These are phyloP conservation scores for Galleria mellonella DNA, from an alignment of 1,140 invertebrate species.

Conservation along the genomic window DNA sequence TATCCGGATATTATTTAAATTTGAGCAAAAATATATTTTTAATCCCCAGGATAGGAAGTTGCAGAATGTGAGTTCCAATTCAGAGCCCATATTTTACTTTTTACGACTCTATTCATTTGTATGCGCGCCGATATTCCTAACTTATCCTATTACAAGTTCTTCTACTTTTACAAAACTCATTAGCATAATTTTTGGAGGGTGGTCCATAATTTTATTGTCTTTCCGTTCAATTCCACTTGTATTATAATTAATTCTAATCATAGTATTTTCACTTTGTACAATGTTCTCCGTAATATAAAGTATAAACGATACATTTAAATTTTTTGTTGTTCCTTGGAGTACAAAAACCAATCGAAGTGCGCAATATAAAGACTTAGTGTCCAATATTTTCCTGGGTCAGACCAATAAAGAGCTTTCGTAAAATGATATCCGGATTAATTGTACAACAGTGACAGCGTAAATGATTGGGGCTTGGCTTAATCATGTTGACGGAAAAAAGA, in stretches of 20 bases:
- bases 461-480: constrained; percentile 3
- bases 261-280: background rate
- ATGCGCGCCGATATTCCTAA: constrained; percentile 14
- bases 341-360: no score
- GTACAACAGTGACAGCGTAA: constrained; percentile 6
- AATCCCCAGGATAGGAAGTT: no score
- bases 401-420: no score
- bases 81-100: constrained; percentile 2
- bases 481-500: constrained; percentile 7
- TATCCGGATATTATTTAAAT: no score
- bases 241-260: no score
- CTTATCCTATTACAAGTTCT: constrained; percentile 27
- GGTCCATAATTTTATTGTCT: background rate
- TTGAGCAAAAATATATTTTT: no score
- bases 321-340: no score
- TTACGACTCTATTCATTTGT: constrained; percentile 14
- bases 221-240: background rate
- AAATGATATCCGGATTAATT: no score
- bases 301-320: no score
- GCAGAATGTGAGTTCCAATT: background rate
- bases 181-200: constrained; percentile 3
- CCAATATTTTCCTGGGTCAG: no score
- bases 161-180: constrained; percentile 1
- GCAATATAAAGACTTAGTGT: no score
- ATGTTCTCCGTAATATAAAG: no score